Percentiles rank a stretch among this genome's conserved stretches.
These are phyloP conservation scores for Microcebus jonahi DNA, from an alignment of 2,113 vertebrate genomes.

Conservation along the genomic window DNA sequence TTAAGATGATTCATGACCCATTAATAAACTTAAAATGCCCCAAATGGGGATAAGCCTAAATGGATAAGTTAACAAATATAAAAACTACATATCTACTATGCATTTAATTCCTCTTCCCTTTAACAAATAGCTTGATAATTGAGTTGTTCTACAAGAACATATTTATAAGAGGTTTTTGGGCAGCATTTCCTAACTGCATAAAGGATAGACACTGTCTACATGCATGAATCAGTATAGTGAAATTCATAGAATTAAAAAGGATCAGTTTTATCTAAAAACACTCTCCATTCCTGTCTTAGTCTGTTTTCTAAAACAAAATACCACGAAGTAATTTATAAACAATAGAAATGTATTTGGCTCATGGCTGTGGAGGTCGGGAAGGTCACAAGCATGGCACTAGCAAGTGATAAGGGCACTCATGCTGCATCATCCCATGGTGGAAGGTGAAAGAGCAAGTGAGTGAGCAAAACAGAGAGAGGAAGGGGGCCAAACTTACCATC, in stretches of 20 bases:
- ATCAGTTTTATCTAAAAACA: background rate
- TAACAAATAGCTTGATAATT: constrained; percentile 18
- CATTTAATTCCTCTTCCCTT: background rate
- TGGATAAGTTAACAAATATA: background rate
- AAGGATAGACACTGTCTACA: background rate
- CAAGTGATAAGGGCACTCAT: background rate
- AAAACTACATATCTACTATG: background rate
- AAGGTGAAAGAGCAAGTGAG: background rate
- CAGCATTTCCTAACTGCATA: background rate
- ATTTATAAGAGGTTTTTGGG: background rate
- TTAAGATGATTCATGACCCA: background rate
- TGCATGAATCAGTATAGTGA: background rate
- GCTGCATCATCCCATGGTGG: background rate
- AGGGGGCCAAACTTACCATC: background rate
- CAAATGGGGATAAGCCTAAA: background rate
- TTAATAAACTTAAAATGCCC: constrained; percentile 2
- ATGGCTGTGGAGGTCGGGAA: background rate
- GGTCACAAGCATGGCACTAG: background rate
- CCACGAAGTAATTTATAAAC: background rate
- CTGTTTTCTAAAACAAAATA: background rate
- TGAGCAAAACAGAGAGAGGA: background rate
- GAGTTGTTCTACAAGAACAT: background rate
- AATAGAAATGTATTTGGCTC: background rate
- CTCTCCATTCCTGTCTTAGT: background rate
- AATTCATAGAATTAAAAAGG: background rate